Percentiles rank a stretch among this genome's conserved stretches.
phyloP scores from a whole-genome alignment of 1,140 invertebrate genomes.

The Leguminivora glycinivorella region DNA sequence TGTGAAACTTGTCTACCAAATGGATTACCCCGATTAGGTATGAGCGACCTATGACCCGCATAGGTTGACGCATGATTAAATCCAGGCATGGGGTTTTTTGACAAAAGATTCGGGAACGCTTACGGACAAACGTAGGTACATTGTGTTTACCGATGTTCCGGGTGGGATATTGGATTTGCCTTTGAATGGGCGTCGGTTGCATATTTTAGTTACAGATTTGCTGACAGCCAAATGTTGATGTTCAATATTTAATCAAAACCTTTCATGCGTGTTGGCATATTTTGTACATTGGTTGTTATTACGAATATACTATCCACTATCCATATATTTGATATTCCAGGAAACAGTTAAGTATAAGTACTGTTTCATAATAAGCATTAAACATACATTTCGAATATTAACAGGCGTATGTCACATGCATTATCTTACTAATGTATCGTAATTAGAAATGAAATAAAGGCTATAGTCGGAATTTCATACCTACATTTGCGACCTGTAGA shows the following conservation, averaged over 20 bases:
- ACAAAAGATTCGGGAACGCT: slow-evolving; percentile 30
- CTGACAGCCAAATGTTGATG: background rate
- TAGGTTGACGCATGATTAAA: slow-evolving; percentile 65
- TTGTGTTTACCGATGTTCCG: background rate
- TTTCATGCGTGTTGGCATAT: background rate
- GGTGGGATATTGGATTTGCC: background rate
- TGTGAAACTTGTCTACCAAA: slow-evolving; percentile 70
- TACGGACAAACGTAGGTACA: background rate
- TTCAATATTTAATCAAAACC: background rate
- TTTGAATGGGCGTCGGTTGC: background rate
- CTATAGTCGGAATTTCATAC: no score
- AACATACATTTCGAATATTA: no score
- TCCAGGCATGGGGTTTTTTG: slow-evolving; percentile 33
- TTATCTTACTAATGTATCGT: no score
- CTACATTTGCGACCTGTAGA: no score
- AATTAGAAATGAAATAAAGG: no score
- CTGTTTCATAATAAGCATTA: no score
- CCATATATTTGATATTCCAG: background rate
- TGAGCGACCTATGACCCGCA: slow-evolving; percentile 64
- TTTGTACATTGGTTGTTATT: background rate
- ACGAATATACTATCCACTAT: background rate
- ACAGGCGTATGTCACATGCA: no score
- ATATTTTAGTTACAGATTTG: background rate
- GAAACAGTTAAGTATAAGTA: no score
- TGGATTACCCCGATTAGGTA: slow-evolving; percentile 72